Percentiles rank a stretch among this genome's conserved stretches.
Evolutionary conservation across 2,113 vertebrate genomes (phyloP).

Genomic region (Callorhinus ursinus): DNA sequence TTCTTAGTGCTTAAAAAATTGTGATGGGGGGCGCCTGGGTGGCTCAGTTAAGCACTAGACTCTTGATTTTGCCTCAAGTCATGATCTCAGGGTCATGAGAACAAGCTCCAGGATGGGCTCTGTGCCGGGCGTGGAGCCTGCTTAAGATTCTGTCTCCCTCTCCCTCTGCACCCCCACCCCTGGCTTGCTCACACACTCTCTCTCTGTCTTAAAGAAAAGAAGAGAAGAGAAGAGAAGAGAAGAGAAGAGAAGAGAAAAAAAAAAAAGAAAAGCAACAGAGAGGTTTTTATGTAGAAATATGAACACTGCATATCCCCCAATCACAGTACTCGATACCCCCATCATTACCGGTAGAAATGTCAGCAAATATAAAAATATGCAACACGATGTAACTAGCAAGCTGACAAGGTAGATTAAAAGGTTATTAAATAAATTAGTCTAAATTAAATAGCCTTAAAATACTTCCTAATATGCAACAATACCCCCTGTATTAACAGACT

Average conservation of each 20-base stretch:
- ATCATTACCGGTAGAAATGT: not conserved
- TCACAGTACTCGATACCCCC: not conserved
- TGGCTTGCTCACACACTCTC: not conserved
- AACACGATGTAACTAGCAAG: not conserved
- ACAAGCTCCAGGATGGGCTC: not conserved
- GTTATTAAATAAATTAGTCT: conserved; percentile 28
- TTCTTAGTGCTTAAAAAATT: not conserved
- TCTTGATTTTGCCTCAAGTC: not conserved
- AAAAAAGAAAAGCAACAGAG: not conserved
- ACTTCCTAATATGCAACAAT: not conserved
- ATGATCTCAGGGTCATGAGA: not conserved
- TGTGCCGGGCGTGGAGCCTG: not conserved
- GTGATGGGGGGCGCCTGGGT: not conserved
- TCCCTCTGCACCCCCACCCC: not conserved
- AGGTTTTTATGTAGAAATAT: not conserved
- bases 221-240: not conserved
- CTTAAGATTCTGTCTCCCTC: not conserved
- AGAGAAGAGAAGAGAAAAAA: too few species aligned
- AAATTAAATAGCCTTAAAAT: conserved; percentile 12
- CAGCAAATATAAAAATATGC: not conserved
- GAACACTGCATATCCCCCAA: not conserved
- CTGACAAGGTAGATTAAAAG: not conserved
- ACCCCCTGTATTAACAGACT: not conserved
- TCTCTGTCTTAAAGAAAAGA: not conserved
- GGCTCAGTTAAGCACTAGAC: not conserved